Evolutionary conservation across 2,888 invertebrate genomes (phyloP).

Genomic region (Oeneis ivallda): DNA sequence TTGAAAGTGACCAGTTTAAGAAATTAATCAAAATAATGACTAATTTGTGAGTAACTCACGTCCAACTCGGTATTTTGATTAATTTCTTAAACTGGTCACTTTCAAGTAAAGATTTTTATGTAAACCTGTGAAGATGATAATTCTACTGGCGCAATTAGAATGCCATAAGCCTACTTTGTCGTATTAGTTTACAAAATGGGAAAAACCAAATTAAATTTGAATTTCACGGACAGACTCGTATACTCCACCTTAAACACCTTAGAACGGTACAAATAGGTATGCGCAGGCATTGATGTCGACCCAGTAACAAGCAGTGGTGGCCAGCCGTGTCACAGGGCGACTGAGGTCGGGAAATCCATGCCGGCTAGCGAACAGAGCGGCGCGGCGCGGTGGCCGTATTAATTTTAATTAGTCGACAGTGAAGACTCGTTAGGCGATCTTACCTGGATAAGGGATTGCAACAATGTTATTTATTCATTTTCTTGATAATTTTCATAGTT

Average conservation of each 20-base stretch:
- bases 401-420: constrained; percentile 39
- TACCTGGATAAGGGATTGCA: constrained; percentile 7
- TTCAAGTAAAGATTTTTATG: too few species aligned
- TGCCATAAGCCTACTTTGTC: too few species aligned
- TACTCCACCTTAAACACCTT: constrained; percentile 41
- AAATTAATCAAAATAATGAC: too few species aligned
- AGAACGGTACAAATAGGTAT: constrained; percentile 75
- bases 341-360: constrained; percentile 47
- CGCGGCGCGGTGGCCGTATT: constrained; percentile 38
- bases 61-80: too few species aligned
- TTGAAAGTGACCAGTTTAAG: too few species aligned
- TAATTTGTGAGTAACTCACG: too few species aligned
- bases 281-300: constrained; percentile 63
- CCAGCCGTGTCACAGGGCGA: constrained; percentile 50
- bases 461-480: constrained; percentile 14
- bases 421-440: constrained; percentile 25
- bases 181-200: too few species aligned
- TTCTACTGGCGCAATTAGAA: too few species aligned
- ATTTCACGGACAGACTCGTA: too few species aligned
- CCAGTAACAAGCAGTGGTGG: constrained; percentile 62
- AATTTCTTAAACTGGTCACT: too few species aligned
- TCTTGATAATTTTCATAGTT: neutral
- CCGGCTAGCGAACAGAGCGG: constrained; percentile 35
- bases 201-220: too few species aligned
- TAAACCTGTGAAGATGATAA: too few species aligned